Evolutionary conservation across 2,113 vertebrate genomes (phyloP).

Genomic region (Excalfactoria chinensis): DNA sequence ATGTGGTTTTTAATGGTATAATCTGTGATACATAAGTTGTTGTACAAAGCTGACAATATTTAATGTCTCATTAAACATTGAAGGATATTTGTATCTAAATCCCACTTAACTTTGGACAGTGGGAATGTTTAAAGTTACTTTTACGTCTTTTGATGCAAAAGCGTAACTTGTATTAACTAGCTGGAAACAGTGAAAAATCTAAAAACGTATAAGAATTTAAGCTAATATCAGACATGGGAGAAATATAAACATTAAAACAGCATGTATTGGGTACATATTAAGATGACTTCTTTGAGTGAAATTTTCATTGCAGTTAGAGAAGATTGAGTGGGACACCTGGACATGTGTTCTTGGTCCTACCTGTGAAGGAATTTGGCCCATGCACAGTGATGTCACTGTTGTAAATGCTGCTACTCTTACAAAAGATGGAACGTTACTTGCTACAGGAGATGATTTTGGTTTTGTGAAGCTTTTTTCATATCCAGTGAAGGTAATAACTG

Average conservation of each 20-base stretch:
- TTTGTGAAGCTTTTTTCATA: constrained; percentile 96
- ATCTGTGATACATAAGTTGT: background rate
- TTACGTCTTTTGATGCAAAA: background rate
- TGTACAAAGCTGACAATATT: background rate
- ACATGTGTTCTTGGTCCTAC: constrained; percentile 92
- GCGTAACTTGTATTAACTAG: background rate
- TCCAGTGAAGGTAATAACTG: constrained; percentile 87
- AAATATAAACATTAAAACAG: rapidly evolving
- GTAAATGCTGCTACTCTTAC: constrained; percentile 91
- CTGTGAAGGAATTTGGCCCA: constrained; percentile 94
- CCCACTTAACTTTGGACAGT: background rate
- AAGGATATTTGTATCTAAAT: background rate
- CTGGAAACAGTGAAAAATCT: background rate
- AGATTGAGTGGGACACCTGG: constrained; percentile 95
- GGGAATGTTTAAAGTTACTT: background rate
- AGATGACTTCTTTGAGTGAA: background rate
- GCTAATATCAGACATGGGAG: background rate
- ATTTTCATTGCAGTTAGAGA: constrained; percentile 86
- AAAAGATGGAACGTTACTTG: constrained; percentile 88
- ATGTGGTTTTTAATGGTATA: background rate
- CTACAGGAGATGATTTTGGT: constrained; percentile 94
- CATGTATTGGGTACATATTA: background rate
- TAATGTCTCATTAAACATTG: background rate
- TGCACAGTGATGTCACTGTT: constrained; percentile 85
- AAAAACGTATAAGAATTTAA: background rate